Base-by-base conservation (phyloP, 1,140 invertebrate species). In the Pseudoatta argentina region DNA sequence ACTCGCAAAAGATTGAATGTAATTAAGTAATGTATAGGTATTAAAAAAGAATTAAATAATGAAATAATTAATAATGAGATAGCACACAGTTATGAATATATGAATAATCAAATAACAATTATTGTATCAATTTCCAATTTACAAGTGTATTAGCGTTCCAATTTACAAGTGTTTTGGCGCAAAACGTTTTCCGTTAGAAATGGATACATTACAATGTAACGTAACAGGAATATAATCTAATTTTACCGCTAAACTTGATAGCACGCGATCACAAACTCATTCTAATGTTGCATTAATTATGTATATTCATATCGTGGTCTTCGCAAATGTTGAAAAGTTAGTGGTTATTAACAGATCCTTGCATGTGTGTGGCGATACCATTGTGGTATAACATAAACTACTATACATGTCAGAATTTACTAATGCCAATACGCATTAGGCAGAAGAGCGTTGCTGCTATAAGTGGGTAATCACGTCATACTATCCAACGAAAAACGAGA, bases 351-450 rank as follows among this genome's bases (percentile, higher is more conserved):
- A 51, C 14, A n/a, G n/a, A 34, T 82, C 21, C n/a, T n/a, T 44
- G 64, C 10, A 39, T 21, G 63, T 10, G 3, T n/a, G 6, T 30
- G 27, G n/a, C 5, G 3, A 73, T 44, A n/a, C 30, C 16, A 27
- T 21, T 14, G 30, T 57, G 55, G 24, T 24, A 30, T 34, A 44
- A 53, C 1, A 10, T 4, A 24, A 57, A 61, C 12, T 55, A 18
- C 18, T 12, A 7, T 61, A 55, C 48, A 6, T 57, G 48, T 51
- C 14, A 51, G 14, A 51, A 51, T 14, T 51, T 34, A 72, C 55
- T 83, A 83, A 83, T 75, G 39, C 14, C 55, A 30, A 34, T 51
- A 51, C 21, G 59, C 79, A 83, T 83, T 83, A 83, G 24, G 48
- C 63, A 53, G 27, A 18, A 27, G 53, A 73, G 48, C 12, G 16